These are phyloP conservation scores for Oncorhynchus tshawytscha DNA, from an alignment of 2,113 vertebrate genomes.

Conservation along the genomic window DNA sequence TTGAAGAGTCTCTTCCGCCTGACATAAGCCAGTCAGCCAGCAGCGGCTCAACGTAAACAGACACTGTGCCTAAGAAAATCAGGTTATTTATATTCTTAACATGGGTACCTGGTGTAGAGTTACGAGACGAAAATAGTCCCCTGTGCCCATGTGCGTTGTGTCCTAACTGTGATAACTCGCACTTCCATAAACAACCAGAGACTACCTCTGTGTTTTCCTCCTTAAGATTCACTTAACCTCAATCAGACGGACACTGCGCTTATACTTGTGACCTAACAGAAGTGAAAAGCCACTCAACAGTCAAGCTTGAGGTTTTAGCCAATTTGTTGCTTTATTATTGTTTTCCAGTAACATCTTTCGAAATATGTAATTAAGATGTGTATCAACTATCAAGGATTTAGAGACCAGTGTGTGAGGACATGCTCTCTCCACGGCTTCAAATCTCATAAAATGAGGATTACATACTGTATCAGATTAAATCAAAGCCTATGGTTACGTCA, in stretches of 20 bases:
- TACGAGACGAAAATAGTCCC: conserved; percentile 69
- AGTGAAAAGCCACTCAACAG: background rate
- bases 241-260: background rate
- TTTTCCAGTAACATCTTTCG: background rate
- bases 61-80: conserved; percentile 49
- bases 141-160: conserved; percentile 41
- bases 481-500: conserved; percentile 48
- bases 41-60: conserved; percentile 64
- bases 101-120: conserved; percentile 60
- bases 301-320: background rate
- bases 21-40: conserved; percentile 40
- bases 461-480: conserved; percentile 47
- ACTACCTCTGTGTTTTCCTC: background rate
- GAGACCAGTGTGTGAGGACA: background rate
- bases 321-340: background rate
- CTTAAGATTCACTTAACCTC: background rate
- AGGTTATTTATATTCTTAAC: conserved; percentile 71
- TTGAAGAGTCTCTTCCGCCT: conserved; percentile 35
- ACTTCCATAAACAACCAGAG: conserved; percentile 42
- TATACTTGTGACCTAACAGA: conserved; percentile 5
- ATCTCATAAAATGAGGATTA: conserved; percentile 56
- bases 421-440: conserved; percentile 14
- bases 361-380: background rate
- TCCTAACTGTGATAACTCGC: conserved; percentile 37
- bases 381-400: too few species aligned